phyloP scores from a whole-genome alignment of 1,140 invertebrate genomes.

The Zaprionus lachaisei region DNA sequence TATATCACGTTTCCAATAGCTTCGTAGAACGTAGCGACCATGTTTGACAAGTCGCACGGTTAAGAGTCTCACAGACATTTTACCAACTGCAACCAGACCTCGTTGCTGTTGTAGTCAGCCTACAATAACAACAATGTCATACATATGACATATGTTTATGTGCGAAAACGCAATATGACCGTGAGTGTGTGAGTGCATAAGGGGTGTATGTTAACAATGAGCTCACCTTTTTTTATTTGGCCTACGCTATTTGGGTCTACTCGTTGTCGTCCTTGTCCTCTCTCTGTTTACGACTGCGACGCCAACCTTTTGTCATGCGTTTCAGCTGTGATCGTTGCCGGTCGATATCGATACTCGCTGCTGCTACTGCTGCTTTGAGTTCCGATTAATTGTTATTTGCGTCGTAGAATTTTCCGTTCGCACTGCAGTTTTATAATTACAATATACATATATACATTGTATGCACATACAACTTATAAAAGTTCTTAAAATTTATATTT shows the following conservation, averaged over 20 bases:
- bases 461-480: slow-evolving; percentile 34
- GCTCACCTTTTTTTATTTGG: slow-evolving; percentile 34
- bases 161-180: slow-evolving; percentile 18
- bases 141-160: slow-evolving; percentile 7
- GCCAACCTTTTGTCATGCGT: slow-evolving; percentile 39
- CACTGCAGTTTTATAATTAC: slow-evolving; percentile 22
- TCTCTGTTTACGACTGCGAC: slow-evolving; percentile 29
- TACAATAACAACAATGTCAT: background rate
- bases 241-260: background rate
- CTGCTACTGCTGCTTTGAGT: slow-evolving; percentile 9
- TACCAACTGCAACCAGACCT: slow-evolving; percentile 46
- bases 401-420: slow-evolving; percentile 53
- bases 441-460: slow-evolving; percentile 26
- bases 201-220: background rate
- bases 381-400: slow-evolving; percentile 55
- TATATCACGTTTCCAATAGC: slow-evolving; percentile 85
- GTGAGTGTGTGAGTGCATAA: background rate
- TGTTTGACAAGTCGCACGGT: slow-evolving; percentile 86
- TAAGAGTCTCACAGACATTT: slow-evolving; percentile 86
- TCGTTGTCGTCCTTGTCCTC: slow-evolving; percentile 29
- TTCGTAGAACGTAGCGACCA: slow-evolving; percentile 86
- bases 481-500: slow-evolving; percentile 24
- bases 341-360: slow-evolving; percentile 16
- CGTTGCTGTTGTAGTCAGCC: slow-evolving; percentile 10
- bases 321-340: slow-evolving; percentile 25